Base-by-base conservation (phyloP, 2,888 invertebrate genomes). In the Tholera decimalis region DNA sequence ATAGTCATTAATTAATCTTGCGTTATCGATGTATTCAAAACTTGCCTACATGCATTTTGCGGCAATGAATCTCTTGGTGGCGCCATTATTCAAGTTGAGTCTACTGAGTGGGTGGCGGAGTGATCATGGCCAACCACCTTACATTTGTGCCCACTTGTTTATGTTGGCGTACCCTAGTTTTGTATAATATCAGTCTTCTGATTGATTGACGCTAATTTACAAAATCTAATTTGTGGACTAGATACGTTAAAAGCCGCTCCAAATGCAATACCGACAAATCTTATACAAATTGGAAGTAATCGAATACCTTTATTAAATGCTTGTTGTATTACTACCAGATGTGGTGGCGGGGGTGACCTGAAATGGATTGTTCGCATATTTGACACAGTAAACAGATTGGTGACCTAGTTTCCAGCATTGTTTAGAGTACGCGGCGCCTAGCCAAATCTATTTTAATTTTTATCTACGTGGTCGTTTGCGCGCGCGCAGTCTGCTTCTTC, bases 381-480 rank as follows among this genome's bases (percentile, higher is more conserved):
- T 92, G 90, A 89, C 91, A 91, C 91, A 84, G 92, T 93, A 92
- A 93, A 92, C 92, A 92, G 89, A 89, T 83, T 85, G 89, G 85
- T 92, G 94, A 94, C 94, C 94, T 87, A 94, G 86, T 94, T 94
- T 92, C 89, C 89, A 88, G 91, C 90, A 93, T 94, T 93, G 93
- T 92, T 91, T 84, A 85, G 87, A 87, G 88, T 83, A 83, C 89
- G 90, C 87, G 93, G 94, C 93, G 92, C 90, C 81, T 89, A 89
- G 94, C 94, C 94, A 94, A 94, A 87, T 94, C 94, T 94, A 94
- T 94, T 94, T 94, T 85, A 83, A 92, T 89, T 90, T 93, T 92
- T 91, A 93, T 91, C 91, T 93, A 89, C 91, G 91, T 86, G 90
- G 79, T 82, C 83, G 81, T 77, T 82, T 85, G 83, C 87, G 84